Percentiles rank a stretch among this genome's conserved stretches.
These are phyloP conservation scores for Colostygia pectinataria DNA, from an alignment of 2,888 invertebrate genomes.

Conservation along the genomic window DNA sequence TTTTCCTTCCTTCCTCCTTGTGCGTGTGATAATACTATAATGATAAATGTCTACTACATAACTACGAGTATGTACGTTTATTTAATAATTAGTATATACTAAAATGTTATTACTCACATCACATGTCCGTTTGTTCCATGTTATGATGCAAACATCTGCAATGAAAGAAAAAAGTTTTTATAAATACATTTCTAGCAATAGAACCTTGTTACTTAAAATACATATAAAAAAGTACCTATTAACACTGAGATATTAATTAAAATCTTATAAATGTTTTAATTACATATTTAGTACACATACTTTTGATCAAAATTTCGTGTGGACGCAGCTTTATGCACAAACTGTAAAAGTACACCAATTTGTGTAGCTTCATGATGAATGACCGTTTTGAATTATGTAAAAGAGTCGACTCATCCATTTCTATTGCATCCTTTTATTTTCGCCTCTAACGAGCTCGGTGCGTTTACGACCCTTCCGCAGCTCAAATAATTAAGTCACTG, in stretches of 20 bases:
- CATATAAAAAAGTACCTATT: no score
- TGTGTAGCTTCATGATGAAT: slow-evolving; percentile 36
- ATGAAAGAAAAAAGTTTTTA: slow-evolving; percentile 40
- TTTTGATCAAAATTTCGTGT: no score
- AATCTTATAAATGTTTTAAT: no score
- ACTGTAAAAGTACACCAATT: slow-evolving; percentile 39
- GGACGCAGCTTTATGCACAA: background rate
- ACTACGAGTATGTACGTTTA: no score
- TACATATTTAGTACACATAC: no score
- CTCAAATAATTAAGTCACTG: slow-evolving; percentile 52
- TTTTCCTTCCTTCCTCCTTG: no score
- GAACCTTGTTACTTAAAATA: no score
- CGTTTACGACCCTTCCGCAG: slow-evolving; percentile 45
- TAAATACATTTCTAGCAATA: no score
- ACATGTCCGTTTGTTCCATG: slow-evolving; percentile 56
- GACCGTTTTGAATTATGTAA: slow-evolving; percentile 24
- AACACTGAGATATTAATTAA: no score
- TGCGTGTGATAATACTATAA: no score
- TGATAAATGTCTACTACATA: no score
- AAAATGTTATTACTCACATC: slow-evolving; percentile 46
- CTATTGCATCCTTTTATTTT: slow-evolving; percentile 74
- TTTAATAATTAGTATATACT: no score
- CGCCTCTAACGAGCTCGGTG: slow-evolving; percentile 64
- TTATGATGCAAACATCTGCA: slow-evolving; percentile 57
- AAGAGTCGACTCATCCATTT: slow-evolving; percentile 72